phyloP scores from a whole-genome alignment of 2,797 vertebrate species.

The Schizopygopsis malacanthus region DNA sequence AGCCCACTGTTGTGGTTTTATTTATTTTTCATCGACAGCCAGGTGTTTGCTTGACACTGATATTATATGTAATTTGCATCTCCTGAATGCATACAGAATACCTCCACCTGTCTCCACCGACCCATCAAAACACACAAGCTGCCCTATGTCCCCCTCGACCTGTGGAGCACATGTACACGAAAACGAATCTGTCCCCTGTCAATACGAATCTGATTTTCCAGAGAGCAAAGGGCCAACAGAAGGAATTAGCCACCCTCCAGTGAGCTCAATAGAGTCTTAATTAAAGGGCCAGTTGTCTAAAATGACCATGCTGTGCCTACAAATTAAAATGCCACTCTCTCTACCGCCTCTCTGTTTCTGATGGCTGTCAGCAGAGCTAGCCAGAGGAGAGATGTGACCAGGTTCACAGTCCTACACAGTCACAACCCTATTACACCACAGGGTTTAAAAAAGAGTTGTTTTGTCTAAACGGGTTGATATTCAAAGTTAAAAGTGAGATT shows the following conservation, averaged over 20 bases:
- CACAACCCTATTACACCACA: background rate
- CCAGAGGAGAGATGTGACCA: background rate
- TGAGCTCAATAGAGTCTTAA: slow-evolving; percentile 56
- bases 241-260: slow-evolving; percentile 53
- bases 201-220: slow-evolving; percentile 37
- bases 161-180: background rate
- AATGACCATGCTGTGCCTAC: slow-evolving; percentile 53
- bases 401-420: slow-evolving; percentile 3
- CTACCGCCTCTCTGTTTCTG: slow-evolving; percentile 28
- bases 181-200: slow-evolving; percentile 33
- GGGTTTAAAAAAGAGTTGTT: background rate
- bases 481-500: background rate
- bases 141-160: background rate
- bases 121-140: slow-evolving; percentile 23
- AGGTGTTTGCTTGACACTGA: slow-evolving; percentile 54
- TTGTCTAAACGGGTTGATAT: background rate
- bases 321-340: slow-evolving; percentile 52
- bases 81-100: slow-evolving; percentile 36
- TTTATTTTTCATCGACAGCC: slow-evolving; percentile 50
- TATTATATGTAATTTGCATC: slow-evolving; percentile 54
- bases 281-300: slow-evolving; percentile 57
- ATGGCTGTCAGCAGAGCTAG: slow-evolving; percentile 13
- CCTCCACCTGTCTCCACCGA: slow-evolving; percentile 15
- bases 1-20: slow-evolving; percentile 33
- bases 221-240: slow-evolving; percentile 38